Base-by-base conservation (phyloP, 2,888 invertebrate species). In the Calameuta pallipes region DNA sequence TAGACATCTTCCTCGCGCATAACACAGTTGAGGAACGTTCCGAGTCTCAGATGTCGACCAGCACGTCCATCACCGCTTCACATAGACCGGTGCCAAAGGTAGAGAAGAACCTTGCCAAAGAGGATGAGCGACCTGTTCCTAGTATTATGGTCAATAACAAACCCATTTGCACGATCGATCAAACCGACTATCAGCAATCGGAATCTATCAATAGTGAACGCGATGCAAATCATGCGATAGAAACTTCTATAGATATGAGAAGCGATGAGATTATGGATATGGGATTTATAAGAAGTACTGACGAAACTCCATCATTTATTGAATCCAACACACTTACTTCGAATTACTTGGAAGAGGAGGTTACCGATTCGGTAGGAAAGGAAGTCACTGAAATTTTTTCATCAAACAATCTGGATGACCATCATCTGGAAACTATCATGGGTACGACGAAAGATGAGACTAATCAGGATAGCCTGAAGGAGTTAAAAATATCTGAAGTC, bases 1-100 rank as follows among this genome's bases (percentile, higher is more conserved):
- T 95, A 69, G 93, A 93, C 77, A 95, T 95, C 80, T 94, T 94
- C 83, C 88, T 95, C 76, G 92, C 94, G 0, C 93, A 93, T 81
- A 92, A 92, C 33, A 90, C 92, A n/a, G 89, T 90, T 80, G 92
- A 92, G 13, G 89, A 90, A 30, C 85, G 88, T 34, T 88, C 88
- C 80, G 89, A 90, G 0, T 89, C 90, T 3, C 77, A 83, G 34
- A 80, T 88, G 70, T 91, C 90, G 9, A 83, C 82, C 36, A 75
- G 80, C n/a, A 76, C 81, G 15, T 80, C 77, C 15, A 74, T 78
- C 12, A 82, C 84, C 0, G 73, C 76, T 2, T 75, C 82, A 0
- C 69, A 84, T 1, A 84, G 83, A 1, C 80, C 87, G 12, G 23
- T 70, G 0, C n/a, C 76, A 1, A 78, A 3, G 23, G 34, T 11